Evolutionary conservation across 2,113 vertebrate species (phyloP).

Genomic region (Ictalurus punctatus): DNA sequence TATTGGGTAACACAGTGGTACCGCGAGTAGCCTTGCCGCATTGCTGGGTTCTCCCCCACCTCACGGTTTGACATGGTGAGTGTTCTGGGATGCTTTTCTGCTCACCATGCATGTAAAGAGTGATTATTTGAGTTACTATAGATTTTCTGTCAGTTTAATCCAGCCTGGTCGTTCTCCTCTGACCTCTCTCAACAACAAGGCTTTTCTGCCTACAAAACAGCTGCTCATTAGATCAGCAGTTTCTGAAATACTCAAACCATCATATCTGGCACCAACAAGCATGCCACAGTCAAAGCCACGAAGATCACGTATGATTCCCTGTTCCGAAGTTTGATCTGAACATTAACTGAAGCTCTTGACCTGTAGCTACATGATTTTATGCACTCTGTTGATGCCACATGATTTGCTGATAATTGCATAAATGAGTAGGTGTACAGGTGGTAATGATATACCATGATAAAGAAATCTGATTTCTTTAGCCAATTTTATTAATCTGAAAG

Average conservation of each 20-base stretch:
- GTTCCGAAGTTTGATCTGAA: not conserved
- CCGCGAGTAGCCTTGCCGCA: not conserved
- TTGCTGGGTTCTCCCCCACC: not conserved
- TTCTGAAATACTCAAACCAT: not conserved
- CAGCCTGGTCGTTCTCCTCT: not conserved
- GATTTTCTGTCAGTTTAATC: not conserved
- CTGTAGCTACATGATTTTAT: not conserved
- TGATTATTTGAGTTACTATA: not conserved
- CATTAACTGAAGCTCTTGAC: not conserved
- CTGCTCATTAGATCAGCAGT: not conserved
- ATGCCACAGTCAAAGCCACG: not conserved
- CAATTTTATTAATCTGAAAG: not conserved
- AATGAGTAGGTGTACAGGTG: not conserved
- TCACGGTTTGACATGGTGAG: not conserved
- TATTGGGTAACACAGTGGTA: not conserved
- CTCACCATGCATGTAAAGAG: not conserved
- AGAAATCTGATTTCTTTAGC: not conserved
- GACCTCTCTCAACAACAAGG: not conserved
- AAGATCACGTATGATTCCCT: not conserved
- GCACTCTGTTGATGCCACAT: not conserved
- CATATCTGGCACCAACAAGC: not conserved
- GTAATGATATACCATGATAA: not conserved
- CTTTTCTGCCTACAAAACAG: not conserved
- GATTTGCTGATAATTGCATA: not conserved
- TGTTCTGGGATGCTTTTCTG: not conserved